Evolutionary conservation across 35 echinoderm and acorn worm species (phyloP).

Genomic region (Apostichopus californicus): DNA sequence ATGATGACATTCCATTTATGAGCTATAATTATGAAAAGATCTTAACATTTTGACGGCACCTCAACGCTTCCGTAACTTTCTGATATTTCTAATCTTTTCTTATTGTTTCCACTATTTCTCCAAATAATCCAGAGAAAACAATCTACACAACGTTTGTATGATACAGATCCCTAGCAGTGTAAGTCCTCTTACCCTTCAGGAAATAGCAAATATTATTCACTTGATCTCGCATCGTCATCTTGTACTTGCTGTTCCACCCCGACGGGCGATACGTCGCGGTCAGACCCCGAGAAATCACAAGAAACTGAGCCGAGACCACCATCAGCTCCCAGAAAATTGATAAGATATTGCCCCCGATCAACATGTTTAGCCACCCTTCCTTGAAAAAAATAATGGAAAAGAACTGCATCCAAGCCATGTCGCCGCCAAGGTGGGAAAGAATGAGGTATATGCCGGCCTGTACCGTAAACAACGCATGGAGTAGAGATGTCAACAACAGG

Average conservation of each 20-base stretch:
- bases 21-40: neutral
- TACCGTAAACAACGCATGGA: conserved; percentile 66
- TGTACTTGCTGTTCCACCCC: neutral
- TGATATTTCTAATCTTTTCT: neutral
- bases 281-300: conserved; percentile 60
- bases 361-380: conserved; percentile 64
- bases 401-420: conserved; percentile 42
- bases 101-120: neutral
- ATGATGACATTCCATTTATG: neutral
- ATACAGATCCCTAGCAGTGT: conserved; percentile 51
- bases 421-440: conserved; percentile 35
- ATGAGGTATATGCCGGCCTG: conserved; percentile 54
- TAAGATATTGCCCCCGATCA: conserved; percentile 55
- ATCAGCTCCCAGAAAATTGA: conserved; percentile 85
- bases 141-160: neutral
- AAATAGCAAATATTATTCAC: conserved; percentile 80
- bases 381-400: conserved; percentile 22
- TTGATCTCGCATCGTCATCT: conserved; percentile 42
- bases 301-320: conserved; percentile 65
- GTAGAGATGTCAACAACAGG: conserved; percentile 2
- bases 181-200: conserved; percentile 74
- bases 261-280: conserved; percentile 56
- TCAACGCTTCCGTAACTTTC: neutral
- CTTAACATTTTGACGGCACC: too few relatives aligned
- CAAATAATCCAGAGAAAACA: too few relatives aligned